Conservation (phyloP, 2,888 invertebrate species). For the Phaedon cochleariae region DNA sequence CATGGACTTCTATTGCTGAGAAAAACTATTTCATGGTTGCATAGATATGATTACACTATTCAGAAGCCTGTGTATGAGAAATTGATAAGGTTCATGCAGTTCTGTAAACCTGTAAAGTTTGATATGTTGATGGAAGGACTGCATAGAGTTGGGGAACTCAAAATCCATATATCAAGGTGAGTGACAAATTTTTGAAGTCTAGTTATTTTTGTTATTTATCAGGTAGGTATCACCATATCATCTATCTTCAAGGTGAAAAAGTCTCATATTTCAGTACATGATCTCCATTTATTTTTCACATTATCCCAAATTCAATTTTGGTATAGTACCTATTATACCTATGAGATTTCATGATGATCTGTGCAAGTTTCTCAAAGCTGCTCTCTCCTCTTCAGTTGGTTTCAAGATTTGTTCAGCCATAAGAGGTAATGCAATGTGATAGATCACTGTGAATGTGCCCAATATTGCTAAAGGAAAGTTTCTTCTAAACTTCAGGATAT, state of each 20-base stretch:
- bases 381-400: conserved; percentile 27
- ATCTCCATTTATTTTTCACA: too few relatives aligned
- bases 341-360: background rate
- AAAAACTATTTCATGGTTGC: conserved; percentile 74
- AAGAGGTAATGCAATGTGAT: conserved; percentile 29
- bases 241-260: too few relatives aligned
- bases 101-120: conserved; percentile 73
- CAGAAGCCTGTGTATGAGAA: conserved; percentile 67
- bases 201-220: too few relatives aligned
- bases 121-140: conserved; percentile 82
- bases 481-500: conserved; percentile 21
- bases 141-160: conserved; percentile 74
- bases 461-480: conserved; percentile 21
- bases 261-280: too few relatives aligned
- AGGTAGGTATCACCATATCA: too few relatives aligned
- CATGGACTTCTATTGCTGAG: conserved; percentile 83
- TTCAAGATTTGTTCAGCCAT: conserved; percentile 23
- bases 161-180: conserved; percentile 67
- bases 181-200: too few relatives aligned
- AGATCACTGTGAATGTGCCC: conserved; percentile 23
- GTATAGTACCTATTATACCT: background rate
- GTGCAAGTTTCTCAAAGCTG: conserved; percentile 4
- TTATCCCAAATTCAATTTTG: too few relatives aligned
- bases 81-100: conserved; percentile 78
- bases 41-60: conserved; percentile 74